Conservation (phyloP, 2,113 vertebrate genomes). For the Oncorhynchus tshawytscha region DNA sequence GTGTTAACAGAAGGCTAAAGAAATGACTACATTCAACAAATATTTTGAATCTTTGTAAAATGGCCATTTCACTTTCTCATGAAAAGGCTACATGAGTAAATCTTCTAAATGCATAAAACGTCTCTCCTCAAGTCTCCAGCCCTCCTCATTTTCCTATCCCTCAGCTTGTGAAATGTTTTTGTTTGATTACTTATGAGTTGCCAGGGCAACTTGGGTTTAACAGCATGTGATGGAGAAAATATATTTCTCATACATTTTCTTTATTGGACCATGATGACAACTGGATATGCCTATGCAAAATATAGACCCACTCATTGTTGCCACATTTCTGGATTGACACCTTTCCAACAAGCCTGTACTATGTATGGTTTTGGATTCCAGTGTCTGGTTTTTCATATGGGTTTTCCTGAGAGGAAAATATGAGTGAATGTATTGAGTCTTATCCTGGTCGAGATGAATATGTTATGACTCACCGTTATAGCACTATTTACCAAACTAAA, state of each 20-base stretch:
- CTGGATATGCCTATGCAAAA: not conserved
- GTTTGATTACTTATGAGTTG: slow-evolving; percentile 53
- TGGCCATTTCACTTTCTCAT: too few species aligned
- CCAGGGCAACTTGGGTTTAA: slow-evolving; percentile 59
- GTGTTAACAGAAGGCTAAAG: too few species aligned
- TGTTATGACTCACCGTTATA: slow-evolving; percentile 2
- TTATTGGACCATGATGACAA: slow-evolving; percentile 40
- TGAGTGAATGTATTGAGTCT: slow-evolving; percentile 24
- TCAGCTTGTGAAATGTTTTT: slow-evolving; percentile 57
- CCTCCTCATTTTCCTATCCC: not conserved
- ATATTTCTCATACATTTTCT: slow-evolving; percentile 41
- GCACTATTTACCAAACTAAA: slow-evolving; percentile 17
- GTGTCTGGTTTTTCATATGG: slow-evolving; percentile 27
- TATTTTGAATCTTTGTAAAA: too few species aligned
- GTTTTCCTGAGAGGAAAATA: slow-evolving; percentile 38
- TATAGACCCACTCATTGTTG: not conserved
- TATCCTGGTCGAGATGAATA: slow-evolving; percentile 9
- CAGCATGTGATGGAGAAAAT: slow-evolving; percentile 58
- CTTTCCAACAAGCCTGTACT: not conserved
- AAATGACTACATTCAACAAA: too few species aligned
- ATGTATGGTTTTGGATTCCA: slow-evolving; percentile 1
- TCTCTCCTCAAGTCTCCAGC: not conserved
- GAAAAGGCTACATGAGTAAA: not conserved
- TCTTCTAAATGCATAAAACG: not conserved
- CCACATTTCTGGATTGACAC: not conserved